phyloP scores from a whole-genome alignment of 2,113 vertebrate genomes.

The Chrysemys picta region DNA sequence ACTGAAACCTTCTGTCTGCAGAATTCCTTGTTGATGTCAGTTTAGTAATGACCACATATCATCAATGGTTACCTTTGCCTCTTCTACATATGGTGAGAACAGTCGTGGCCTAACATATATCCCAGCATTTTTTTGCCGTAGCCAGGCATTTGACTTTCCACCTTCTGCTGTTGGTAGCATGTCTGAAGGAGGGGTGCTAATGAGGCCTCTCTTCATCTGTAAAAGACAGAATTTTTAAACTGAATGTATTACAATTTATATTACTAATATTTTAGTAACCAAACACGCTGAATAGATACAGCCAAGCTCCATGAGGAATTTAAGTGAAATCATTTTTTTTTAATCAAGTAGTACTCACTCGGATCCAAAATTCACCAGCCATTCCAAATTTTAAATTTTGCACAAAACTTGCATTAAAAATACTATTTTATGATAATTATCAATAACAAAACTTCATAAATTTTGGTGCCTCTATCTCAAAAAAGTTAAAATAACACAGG shows the following conservation, averaged over 20 bases:
- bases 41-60: not conserved
- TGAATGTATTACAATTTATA: not conserved
- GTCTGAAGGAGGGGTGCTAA: slow-evolving; percentile 97
- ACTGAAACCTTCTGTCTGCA: slow-evolving; percentile 35
- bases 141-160: slow-evolving; percentile 96
- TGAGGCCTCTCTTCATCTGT: slow-evolving; percentile 97
- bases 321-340: not conserved
- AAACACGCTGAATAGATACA: not conserved
- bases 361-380: not conserved
- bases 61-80: slow-evolving; percentile 91
- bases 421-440: not conserved
- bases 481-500: not conserved
- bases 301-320: not conserved
- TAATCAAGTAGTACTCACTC: not conserved
- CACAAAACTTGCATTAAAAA: not conserved
- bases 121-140: slow-evolving; percentile 94
- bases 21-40: slow-evolving; percentile 14
- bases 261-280: not conserved
- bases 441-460: not conserved
- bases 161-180: slow-evolving; percentile 96
- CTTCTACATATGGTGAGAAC: slow-evolving; percentile 93
- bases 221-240: slow-evolving; percentile 49
- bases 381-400: not conserved
- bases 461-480: not conserved
- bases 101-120: slow-evolving; percentile 94